Evolutionary conservation across 1,140 invertebrate genomes (phyloP), one percentile per base, ranked within the genome.

Genomic region (Triops cancriformis): DNA sequence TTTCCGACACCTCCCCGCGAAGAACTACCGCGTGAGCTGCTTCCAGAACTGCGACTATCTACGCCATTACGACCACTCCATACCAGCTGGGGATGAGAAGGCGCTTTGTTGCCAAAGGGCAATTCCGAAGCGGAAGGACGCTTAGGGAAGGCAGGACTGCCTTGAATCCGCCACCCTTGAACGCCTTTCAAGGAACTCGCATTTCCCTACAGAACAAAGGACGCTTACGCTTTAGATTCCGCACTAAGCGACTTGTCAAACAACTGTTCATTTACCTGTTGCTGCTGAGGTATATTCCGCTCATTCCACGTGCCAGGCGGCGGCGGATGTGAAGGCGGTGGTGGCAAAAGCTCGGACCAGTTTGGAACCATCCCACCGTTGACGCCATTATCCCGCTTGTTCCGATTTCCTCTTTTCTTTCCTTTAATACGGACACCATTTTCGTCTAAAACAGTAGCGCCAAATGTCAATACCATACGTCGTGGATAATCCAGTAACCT

Each of bases 281-380:
- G 51, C 51, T 64, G 51, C 51, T 18, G 51, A 64, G 51, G 51
- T 18, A 64, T n/a, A 64, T 23, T 64, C 23, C 51, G 51, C 14
- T 64, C 51, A 64, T 23, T 23, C 51, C 51, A 64, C 18, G 51
- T 64, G n/a, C 51, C 31, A 26, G 77, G 37, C 6, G 77, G 77
- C 26, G 77, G 77, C 1, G 77, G 77, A 28, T 45, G 73, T 10
- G 37, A 73, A 14, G 77, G 77, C 28, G 77, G 77, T 26, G 77
- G 77, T 10, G 77, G 77, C 10, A 78, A 74, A 28, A 78, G 27
- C 28, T 78, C 77, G 9, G 42, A 31, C 28, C 73, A 41, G 11
- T 78, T 78, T 10, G 77, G 77, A 5, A 78, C 73, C 42, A 73
- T 27, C 18, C 72, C 72, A 9, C 72, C 41, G 43, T 73, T 73